A percentile compares a stretch with the other conserved stretches of the same genome.
phyloP scores from a whole-genome alignment of 2,888 invertebrate species.

The Masnerella sp. region DNA sequence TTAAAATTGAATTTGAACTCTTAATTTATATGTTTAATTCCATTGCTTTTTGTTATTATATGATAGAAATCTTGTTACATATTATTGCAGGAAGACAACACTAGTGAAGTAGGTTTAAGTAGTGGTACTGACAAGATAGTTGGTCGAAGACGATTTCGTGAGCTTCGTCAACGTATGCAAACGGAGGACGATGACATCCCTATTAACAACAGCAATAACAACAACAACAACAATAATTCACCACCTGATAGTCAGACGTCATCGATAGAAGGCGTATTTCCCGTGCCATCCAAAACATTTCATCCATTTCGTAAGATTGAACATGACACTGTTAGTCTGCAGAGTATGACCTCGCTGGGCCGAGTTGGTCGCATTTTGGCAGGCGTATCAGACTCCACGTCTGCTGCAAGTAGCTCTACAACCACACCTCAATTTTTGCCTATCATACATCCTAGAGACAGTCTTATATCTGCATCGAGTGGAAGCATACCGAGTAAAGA shows the following conservation, averaged over 20 bases:
- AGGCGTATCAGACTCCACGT: conserved; percentile 78
- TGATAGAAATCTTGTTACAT: too few species aligned
- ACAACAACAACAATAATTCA: conserved; percentile 79
- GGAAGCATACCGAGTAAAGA: conserved; percentile 74
- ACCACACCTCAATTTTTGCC: conserved; percentile 66
- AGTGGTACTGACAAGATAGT: conserved; percentile 69
- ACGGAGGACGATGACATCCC: conserved; percentile 89
- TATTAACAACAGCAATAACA: conserved; percentile 53
- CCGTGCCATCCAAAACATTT: conserved; percentile 81
- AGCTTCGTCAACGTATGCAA: conserved; percentile 91
- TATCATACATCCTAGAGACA: conserved; percentile 67
- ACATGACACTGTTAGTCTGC: conserved; percentile 91
- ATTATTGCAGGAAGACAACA: conserved; percentile 77
- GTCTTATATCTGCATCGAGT: conserved; percentile 71
- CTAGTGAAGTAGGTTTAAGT: conserved; percentile 62
- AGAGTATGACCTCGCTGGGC: conserved; percentile 92
- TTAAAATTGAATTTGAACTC: too few species aligned
- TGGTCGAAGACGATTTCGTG: conserved; percentile 88
- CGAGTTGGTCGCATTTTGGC: conserved; percentile 89
- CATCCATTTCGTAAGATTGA: conserved; percentile 93
- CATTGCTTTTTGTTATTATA: too few species aligned
- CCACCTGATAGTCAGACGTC: conserved; percentile 88
- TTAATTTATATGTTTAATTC: too few species aligned
- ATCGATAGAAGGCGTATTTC: conserved; percentile 87
- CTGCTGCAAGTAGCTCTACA: conserved; percentile 68